phyloP scores from a whole-genome alignment of 2,113 vertebrate species.

The Catharus fuscescens region DNA sequence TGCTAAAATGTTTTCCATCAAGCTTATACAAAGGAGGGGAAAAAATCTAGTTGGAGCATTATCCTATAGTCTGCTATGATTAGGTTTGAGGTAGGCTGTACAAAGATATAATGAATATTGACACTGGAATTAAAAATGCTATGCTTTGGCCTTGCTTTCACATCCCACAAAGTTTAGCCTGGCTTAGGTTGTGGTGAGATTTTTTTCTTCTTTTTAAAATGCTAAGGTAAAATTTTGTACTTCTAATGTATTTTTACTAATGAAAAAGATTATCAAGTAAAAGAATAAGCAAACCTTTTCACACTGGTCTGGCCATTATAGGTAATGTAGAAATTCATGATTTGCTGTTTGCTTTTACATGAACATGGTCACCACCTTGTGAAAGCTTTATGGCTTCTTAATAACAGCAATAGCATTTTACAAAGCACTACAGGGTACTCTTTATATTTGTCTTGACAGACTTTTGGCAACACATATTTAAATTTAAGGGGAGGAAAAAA shows the following conservation, averaged over 20 bases:
- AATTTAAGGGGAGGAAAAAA: background rate
- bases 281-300: slow-evolving; percentile 30
- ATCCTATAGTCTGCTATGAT: background rate
- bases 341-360: background rate
- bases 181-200: background rate
- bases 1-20: background rate
- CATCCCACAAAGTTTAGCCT: background rate
- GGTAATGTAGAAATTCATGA: background rate
- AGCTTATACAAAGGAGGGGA: background rate
- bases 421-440: background rate
- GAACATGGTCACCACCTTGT: background rate
- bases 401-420: slow-evolving; percentile 30
- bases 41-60: background rate
- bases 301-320: background rate
- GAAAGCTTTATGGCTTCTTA: slow-evolving; percentile 47
- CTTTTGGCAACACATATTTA: background rate
- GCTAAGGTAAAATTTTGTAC: background rate
- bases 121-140: slow-evolving; percentile 40
- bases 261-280: slow-evolving; percentile 14
- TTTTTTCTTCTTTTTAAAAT: background rate
- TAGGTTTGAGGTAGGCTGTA: background rate
- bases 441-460: background rate
- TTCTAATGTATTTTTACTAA: background rate
- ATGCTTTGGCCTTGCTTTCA: slow-evolving; percentile 2
- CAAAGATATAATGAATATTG: slow-evolving; percentile 57